Conservation (phyloP, 2,797 vertebrate species). For the Pogonophryne albipinna region DNA sequence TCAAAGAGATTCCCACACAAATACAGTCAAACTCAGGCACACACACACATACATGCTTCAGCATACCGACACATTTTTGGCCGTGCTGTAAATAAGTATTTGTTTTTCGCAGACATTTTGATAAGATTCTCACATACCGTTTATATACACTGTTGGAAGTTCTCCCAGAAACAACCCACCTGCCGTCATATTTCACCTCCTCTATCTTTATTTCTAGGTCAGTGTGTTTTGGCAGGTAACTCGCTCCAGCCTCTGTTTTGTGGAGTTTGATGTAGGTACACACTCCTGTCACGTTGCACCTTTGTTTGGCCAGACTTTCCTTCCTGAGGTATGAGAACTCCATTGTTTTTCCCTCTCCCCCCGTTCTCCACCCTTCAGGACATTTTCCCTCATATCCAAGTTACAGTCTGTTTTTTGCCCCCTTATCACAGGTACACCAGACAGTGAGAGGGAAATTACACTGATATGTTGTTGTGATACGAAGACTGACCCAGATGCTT, state of each 20-base stretch:
- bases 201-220: constrained; percentile 64
- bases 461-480: constrained; percentile 48
- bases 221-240: constrained; percentile 68
- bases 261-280: constrained; percentile 39
- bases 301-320: constrained; percentile 58
- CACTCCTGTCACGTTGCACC: constrained; percentile 40
- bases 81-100: constrained; percentile 45
- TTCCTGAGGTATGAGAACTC: constrained; percentile 65
- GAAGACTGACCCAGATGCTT: constrained; percentile 48
- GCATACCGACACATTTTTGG: constrained; percentile 66
- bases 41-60: constrained; percentile 67
- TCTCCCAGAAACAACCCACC: constrained; percentile 35
- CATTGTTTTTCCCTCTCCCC: constrained; percentile 55
- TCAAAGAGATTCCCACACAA: constrained; percentile 73
- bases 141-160: constrained; percentile 72
- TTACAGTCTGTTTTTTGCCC: constrained; percentile 54
- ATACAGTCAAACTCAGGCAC: constrained; percentile 54
- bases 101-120: constrained; percentile 63
- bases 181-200: constrained; percentile 36
- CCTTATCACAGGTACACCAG: constrained; percentile 57
- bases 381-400: constrained; percentile 60
- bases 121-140: constrained; percentile 53
- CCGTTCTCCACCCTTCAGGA: constrained; percentile 26
- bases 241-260: constrained; percentile 33
- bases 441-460: constrained; percentile 40